These are phyloP conservation scores for Platygyra sinensis DNA, from an alignment of 64 coral and sea anemone genomes.

Conservation along the genomic window DNA sequence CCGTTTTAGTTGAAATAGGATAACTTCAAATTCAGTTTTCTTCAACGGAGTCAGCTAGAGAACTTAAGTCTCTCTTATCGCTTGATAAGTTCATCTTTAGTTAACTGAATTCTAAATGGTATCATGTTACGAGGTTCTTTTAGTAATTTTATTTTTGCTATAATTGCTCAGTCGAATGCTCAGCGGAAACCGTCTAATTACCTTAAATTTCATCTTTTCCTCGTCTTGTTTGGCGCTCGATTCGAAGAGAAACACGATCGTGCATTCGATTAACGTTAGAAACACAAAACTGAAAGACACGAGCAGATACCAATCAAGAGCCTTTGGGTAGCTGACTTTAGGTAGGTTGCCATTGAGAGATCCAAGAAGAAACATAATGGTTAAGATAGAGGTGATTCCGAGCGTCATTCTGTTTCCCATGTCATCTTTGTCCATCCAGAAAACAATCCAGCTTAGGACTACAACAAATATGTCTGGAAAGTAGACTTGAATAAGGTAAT, in stretches of 20 bases:
- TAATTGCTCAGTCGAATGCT: no score
- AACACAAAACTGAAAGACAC: constrained; percentile 82
- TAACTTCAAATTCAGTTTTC: no score
- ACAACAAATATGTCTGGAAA: constrained; percentile 83
- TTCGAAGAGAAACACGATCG: constrained; percentile 51
- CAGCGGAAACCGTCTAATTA: background rate
- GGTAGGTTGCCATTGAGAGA: constrained; percentile 68
- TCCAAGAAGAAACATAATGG: constrained; percentile 87
- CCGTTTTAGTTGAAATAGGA: no score
- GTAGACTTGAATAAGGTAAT: constrained; percentile 87
- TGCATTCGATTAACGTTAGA: constrained; percentile 73
- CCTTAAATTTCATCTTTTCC: background rate
- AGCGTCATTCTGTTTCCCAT: constrained; percentile 73
- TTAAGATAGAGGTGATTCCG: constrained; percentile 87
- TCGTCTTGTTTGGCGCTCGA: background rate
- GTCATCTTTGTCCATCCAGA: constrained; percentile 87
- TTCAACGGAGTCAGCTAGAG: no score
- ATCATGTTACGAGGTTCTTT: no score
- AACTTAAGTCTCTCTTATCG: no score
- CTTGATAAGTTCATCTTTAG: no score
- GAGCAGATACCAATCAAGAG: constrained; percentile 86
- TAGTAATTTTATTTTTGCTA: no score
- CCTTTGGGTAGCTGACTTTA: constrained; percentile 93
- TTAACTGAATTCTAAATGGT: no score
- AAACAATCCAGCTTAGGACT: constrained; percentile 85